Percentiles rank a stretch among this genome's conserved stretches.
These are phyloP conservation scores for Parasteatoda lunata DNA, from an alignment of 2,888 invertebrate genomes.

Conservation along the genomic window DNA sequence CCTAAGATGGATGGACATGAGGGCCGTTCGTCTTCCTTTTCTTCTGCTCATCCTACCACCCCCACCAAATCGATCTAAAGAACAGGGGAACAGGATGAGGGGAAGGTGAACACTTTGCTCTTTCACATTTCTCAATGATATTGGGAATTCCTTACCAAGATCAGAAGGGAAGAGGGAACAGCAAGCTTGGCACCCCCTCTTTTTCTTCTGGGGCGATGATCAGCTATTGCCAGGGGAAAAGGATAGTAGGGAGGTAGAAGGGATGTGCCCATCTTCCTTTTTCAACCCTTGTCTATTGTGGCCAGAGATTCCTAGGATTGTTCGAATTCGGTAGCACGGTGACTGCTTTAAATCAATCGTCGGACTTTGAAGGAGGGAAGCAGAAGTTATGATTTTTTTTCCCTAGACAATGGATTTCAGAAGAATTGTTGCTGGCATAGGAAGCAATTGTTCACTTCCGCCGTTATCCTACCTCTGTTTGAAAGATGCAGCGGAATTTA, in stretches of 20 bases:
- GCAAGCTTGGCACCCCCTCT: slow-evolving; percentile 7
- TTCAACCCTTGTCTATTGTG: slow-evolving; percentile 49
- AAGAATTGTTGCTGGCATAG: background rate
- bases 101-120: slow-evolving; percentile 38
- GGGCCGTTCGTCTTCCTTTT: slow-evolving; percentile 57
- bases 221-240: slow-evolving; percentile 46
- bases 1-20: slow-evolving; percentile 54
- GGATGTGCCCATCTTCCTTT: slow-evolving; percentile 9
- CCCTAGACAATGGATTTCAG: background rate
- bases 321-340: slow-evolving; percentile 42
- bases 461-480: background rate
- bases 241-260: background rate
- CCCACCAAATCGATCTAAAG: slow-evolving; percentile 31
- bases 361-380: slow-evolving; percentile 17
- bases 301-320: slow-evolving; percentile 47
- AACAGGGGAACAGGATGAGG: background rate
- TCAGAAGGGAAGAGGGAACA: slow-evolving; percentile 12
- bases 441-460: slow-evolving; percentile 6
- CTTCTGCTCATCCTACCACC: slow-evolving; percentile 21
- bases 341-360: slow-evolving; percentile 56
- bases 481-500: no score
- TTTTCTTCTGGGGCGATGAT: slow-evolving; percentile 34
- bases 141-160: slow-evolving; percentile 41
- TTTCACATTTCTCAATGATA: slow-evolving; percentile 59
- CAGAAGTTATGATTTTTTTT: slow-evolving; percentile 46